These are phyloP conservation scores for Parnassius apollo DNA, from an alignment of 2,888 invertebrate genomes.

Conservation along the genomic window DNA sequence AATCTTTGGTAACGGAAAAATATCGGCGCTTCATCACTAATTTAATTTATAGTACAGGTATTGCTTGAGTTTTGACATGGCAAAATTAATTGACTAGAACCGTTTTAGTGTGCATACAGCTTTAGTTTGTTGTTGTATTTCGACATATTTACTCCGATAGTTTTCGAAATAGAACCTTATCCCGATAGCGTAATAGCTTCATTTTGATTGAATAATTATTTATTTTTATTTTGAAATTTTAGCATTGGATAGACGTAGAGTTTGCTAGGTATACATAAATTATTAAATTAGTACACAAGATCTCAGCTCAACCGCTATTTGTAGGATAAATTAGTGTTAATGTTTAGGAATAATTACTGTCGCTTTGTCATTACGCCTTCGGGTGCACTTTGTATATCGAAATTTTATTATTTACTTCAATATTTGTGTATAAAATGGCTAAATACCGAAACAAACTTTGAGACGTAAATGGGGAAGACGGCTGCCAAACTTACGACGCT, in stretches of 20 bases:
- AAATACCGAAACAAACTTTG: too few relatives aligned
- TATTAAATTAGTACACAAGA: constrained; percentile 69
- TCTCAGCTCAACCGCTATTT: constrained; percentile 78
- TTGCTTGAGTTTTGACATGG: too few relatives aligned
- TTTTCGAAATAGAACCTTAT: neutral
- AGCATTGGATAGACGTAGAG: constrained; percentile 32
- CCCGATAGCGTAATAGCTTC: neutral
- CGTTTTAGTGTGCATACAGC: neutral
- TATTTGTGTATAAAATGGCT: constrained; percentile 24
- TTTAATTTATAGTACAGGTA: too few relatives aligned
- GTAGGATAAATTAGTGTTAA: constrained; percentile 67
- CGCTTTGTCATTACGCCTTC: constrained; percentile 62
- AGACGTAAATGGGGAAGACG: too few relatives aligned
- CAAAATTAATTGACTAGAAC: neutral
- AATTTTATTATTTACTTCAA: constrained; percentile 7
- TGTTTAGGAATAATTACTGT: constrained; percentile 63
- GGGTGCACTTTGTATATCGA: constrained; percentile 42
- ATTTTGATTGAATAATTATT: constrained; percentile 1
- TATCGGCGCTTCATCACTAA: too few relatives aligned
- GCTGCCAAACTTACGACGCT: too few relatives aligned
- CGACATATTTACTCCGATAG: too few relatives aligned
- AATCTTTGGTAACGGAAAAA: too few relatives aligned
- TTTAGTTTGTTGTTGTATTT: neutral
- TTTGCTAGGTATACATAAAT: constrained; percentile 47
- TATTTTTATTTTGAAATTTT: constrained; percentile 8